Percentiles rank a stretch among this genome's conserved stretches.
phyloP scores from a whole-genome alignment of 2,113 vertebrate genomes.

The Bettongia penicillata region DNA sequence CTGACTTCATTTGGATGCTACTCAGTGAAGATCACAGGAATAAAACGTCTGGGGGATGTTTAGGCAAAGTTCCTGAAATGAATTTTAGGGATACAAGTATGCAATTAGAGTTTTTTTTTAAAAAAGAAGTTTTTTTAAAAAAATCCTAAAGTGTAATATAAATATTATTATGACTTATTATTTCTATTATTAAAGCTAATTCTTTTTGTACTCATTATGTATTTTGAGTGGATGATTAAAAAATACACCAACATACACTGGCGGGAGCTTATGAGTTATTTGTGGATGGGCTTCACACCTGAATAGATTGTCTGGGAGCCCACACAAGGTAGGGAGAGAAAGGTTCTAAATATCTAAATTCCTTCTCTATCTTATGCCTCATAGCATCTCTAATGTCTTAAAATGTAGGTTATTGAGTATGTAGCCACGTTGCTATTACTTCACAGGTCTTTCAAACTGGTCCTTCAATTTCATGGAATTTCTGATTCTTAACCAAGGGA shows the following conservation, averaged over 20 bases:
- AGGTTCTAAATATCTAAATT: background rate
- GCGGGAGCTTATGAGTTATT: background rate
- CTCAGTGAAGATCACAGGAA: background rate
- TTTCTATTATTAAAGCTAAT: background rate
- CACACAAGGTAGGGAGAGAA: background rate
- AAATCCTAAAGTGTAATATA: background rate
- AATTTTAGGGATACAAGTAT: background rate
- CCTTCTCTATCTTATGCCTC: background rate
- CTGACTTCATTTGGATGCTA: background rate
- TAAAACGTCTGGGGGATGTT: background rate
- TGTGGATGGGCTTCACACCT: background rate
- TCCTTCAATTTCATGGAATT: slow-evolving; percentile 8
- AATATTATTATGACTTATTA: background rate
- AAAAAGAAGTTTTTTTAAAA: no score
- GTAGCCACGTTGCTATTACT: background rate
- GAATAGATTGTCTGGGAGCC: background rate
- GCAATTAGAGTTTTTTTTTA: background rate
- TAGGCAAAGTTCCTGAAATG: background rate
- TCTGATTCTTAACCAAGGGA: slow-evolving; percentile 27
- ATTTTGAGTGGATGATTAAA: background rate
- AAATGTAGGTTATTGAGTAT: slow-evolving; percentile 41
- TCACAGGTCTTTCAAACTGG: background rate
- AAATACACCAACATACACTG: background rate
- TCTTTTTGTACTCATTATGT: background rate
- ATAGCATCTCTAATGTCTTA: slow-evolving; percentile 24